Base-by-base conservation (phyloP, 2,113 vertebrate species). In the Pseudois nayaur region DNA sequence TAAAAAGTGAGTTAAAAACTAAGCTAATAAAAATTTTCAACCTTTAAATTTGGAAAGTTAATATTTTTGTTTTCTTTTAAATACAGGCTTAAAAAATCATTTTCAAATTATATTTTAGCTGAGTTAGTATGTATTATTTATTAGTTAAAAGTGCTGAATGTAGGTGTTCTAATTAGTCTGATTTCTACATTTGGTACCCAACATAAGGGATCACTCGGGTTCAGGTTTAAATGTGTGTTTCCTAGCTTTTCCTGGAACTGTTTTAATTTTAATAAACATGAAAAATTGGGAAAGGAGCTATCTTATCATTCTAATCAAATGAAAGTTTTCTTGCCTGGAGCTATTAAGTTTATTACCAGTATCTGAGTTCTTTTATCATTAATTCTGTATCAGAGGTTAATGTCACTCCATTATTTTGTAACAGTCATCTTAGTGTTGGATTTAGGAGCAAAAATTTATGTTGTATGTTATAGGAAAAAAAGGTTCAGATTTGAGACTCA, bases 141-240 rank as follows among this genome's bases (percentile, higher is more conserved):
- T 96, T 87, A 67, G 67, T 91, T 94, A 40, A 89, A 94, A 89
- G 74, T 96, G n/a, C 67, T 81, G 14, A 94, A 50, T 97, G 45
- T 92, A 48, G 25, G 76, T 81, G 79, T 67, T 95, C 43, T 79
- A 98, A 82, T 78, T 96, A 78, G 14, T 40, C n/a, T 94, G 23
- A 95, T 95, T 87, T 93, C 82, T 95, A 33, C 15, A 81, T 79
- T 90, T 97, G 57, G 45, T 71, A 12, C 9, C 27, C 33, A 91
- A 48, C 36, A 14, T 96, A 81, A 95, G 40, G 52, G 16, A 57
- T 91, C 78, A 76, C 31, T 74, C 1, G 4, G 31, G 76, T 81
- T 95, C 89, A 86, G 78, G n/a, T 93, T 95, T 74, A 88, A 94
- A 89, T 62, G 15, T 88, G 15, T 82, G 52, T 94, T 88, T 91